Conservation (phyloP, 1,140 invertebrate genomes). For the Dermatophagoides farinae region DNA sequence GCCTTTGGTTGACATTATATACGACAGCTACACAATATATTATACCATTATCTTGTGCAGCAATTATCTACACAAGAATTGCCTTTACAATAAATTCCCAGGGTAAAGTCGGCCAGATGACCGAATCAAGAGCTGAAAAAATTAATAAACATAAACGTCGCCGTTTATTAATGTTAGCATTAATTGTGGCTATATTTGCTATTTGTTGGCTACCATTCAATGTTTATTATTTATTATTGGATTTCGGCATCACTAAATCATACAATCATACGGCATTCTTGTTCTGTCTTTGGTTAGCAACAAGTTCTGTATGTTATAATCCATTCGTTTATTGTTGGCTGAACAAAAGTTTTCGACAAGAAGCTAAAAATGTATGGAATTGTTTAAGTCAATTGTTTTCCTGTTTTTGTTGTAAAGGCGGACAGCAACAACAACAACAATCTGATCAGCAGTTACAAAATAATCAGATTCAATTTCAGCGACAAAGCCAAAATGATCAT, state of each 20-base stretch:
- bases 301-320: conserved; percentile 58
- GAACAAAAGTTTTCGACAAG: conserved; percentile 21
- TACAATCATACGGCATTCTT: conserved; percentile 32
- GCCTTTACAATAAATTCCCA: conserved; percentile 22
- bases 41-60: conserved; percentile 30
- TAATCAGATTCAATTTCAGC: too few relatives aligned
- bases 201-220: conserved; percentile 31
- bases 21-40: conserved; percentile 33
- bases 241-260: conserved; percentile 2
- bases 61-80: conserved; percentile 27
- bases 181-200: conserved; percentile 29
- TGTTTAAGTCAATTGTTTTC: conserved; percentile 8
- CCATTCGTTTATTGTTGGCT: conserved; percentile 10
- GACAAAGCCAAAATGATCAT: too few relatives aligned
- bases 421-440: too few relatives aligned
- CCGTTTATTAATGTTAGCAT: conserved; percentile 32
- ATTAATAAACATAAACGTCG: conserved; percentile 23
- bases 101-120: conserved; percentile 17
- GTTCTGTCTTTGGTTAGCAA: conserved; percentile 57
- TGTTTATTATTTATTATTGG: conserved; percentile 21
- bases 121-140: conserved; percentile 21
- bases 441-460: too few relatives aligned
- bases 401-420: too few relatives aligned
- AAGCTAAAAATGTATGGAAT: conserved; percentile 20
- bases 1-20: conserved; percentile 26